phyloP scores from a whole-genome alignment of 2,797 vertebrate species.

The Bovichtus variegatus region DNA sequence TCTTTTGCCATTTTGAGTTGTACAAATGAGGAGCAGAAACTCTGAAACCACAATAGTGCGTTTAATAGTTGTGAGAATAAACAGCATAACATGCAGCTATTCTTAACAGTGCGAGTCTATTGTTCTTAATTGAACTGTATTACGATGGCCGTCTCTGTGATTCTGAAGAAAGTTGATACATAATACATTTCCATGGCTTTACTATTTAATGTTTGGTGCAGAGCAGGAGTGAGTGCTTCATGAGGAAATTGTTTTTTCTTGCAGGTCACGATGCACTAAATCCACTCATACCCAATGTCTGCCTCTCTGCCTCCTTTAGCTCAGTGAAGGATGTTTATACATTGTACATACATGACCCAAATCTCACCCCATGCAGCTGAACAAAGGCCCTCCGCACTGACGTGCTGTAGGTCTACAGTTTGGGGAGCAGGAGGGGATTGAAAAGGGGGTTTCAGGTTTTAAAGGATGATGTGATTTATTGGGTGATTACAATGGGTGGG shows the following conservation, averaged over 20 bases:
- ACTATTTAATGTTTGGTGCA: conserved; percentile 7
- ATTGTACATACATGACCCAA: conserved; percentile 74
- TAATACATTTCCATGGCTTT: not conserved
- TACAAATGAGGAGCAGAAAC: conserved; percentile 36
- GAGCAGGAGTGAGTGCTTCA: not conserved
- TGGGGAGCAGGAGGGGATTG: conserved; percentile 69
- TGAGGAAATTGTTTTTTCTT: conserved; percentile 4
- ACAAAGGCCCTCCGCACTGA: conserved; percentile 79
- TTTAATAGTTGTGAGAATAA: not conserved
- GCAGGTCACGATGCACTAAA: conserved; percentile 20
- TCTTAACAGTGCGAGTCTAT: not conserved
- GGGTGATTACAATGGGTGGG: conserved; percentile 78
- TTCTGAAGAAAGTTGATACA: not conserved
- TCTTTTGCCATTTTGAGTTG: conserved; percentile 40
- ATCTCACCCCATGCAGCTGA: conserved; percentile 78
- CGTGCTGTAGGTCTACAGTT: conserved; percentile 75
- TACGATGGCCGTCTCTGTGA: not conserved
- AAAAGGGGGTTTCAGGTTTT: conserved; percentile 73
- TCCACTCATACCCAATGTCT: not conserved
- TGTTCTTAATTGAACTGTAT: not conserved
- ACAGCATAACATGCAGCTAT: not conserved
- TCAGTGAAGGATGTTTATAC: conserved; percentile 35
- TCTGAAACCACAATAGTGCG: conserved; percentile 30
- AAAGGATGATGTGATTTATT: conserved; percentile 84
- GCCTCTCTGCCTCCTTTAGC: conserved; percentile 24